Conservation (phyloP, 2,888 invertebrate species). For the Crossocerus cetratus region DNA sequence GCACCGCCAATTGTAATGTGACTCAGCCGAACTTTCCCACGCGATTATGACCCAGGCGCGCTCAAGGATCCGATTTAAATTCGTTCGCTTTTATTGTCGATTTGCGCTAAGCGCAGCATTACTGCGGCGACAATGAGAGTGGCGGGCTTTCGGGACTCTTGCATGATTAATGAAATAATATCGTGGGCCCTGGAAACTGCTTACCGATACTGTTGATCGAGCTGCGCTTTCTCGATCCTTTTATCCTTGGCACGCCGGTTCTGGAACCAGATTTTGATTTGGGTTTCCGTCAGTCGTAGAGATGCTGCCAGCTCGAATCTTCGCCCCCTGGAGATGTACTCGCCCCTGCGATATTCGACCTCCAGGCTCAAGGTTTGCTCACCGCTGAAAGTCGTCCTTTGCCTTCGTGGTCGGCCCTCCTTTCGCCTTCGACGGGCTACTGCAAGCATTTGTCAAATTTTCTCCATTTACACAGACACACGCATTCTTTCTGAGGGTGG, state of each 20-base stretch:
- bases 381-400: slow-evolving; percentile 95
- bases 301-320: slow-evolving; percentile 88
- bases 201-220: slow-evolving; percentile 96
- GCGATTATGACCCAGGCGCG: slow-evolving; percentile 1
- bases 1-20: slow-evolving; percentile 18
- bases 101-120: no score
- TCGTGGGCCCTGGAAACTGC: background rate
- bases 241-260: slow-evolving; percentile 97
- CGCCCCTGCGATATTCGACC: slow-evolving; percentile 93
- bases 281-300: slow-evolving; percentile 85
- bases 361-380: slow-evolving; percentile 95
- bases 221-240: slow-evolving; percentile 95
- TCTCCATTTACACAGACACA: no score
- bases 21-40: slow-evolving; percentile 36
- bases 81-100: background rate
- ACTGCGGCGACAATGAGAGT: background rate
- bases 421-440: slow-evolving; percentile 91
- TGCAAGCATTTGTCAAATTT: slow-evolving; percentile 67
- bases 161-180: background rate
- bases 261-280: slow-evolving; percentile 95
- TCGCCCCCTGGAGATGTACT: slow-evolving; percentile 93
- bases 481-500: no score
- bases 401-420: slow-evolving; percentile 91
- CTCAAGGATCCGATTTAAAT: background rate
- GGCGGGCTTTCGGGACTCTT: background rate